Evolutionary conservation across 2,797 vertebrate genomes (phyloP), one percentile per base, ranked within the genome.

Genomic region (Danionella dracula): DNA sequence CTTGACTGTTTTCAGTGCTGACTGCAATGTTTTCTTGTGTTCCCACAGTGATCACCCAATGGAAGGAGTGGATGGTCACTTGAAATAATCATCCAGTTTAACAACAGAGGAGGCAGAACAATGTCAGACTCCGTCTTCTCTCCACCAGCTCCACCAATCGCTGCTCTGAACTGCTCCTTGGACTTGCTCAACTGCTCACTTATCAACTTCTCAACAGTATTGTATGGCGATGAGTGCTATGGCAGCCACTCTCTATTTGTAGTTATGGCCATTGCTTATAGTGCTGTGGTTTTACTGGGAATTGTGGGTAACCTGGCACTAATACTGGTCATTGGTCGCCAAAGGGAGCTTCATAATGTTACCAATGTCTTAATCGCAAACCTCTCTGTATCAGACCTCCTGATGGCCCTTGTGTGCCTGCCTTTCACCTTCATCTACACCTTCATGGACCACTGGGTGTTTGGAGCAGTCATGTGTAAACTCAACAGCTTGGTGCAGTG

Each of bases 391-490:
- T 93, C 92, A 1, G 92, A 93, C 74, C 78, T 93, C 64, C 79
- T 93, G 1, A 88, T 92, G 21, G 86, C 90, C 9, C 79, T 93
- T 59, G 88, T 93, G 84, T 93, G 90, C 82, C 84, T 93, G 76
- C 92, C 92, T 1, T 92, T 93, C 74, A 93, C 92, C 0, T 90
- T 93, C n/a, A 85, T 92, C 46, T 93, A 93, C 40, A 93, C 92
- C 0, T 78, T 93, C 46, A 93, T 93, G 92, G 92, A 93, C 76
- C 91, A 93, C 74, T 93, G 92, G 92, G 83, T 93, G 76, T 93
- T 93, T 57, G 92, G 92, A 5, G 86, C 90, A 57, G 82, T 82
- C 9, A 92, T 93, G 92, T 93, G 92, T 81, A 93, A 92, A 53
- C 3, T 93, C 73, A 93, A 92, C 72, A 86, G 89, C 58, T 91